Evolutionary conservation across 1,140 invertebrate genomes (phyloP), one percentile per base, ranked within the genome.

Genomic region (Prorops nasuta): DNA sequence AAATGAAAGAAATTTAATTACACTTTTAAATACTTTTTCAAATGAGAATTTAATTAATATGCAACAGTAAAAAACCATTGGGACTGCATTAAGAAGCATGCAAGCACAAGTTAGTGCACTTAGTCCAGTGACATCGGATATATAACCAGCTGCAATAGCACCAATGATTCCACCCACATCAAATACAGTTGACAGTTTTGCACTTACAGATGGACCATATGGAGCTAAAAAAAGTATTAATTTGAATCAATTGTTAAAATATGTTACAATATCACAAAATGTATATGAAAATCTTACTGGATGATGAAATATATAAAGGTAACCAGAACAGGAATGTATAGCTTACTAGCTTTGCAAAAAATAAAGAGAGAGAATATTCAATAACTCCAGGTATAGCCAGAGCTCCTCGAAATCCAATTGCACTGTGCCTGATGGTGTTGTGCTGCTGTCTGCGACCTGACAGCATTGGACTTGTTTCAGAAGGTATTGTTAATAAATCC

Each of bases 311-410:
- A 62, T 97, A 98, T 12, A 87, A 74, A 37, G 96, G 96, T 55
- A 98, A 79, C 95, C 96, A 98, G 71, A 91, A 98, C 9, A 98
- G 83, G 77, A 98, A 98, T 46, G 95, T 98, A 69, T 98, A 98
- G 68, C 90, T 94, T 43, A 98, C 94, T 4, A 98, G 81, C 77
- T 98, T 98, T n/a, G 94, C 91, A 77, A 98, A 98, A 74, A 98
- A 98, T 22, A 98, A 79, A 28, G 91, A 93, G 2, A 97, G 67
- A 0, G 95, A 94, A 79, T 92, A 98, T 76, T 98, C 95, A 3
- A 96, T 64, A 1, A 98, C 96, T 16, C 96, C 95, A n/a, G 92
- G 92, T 66, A 95, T 94, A 55, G 77, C 77, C 0, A 94, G 71
- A 19, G 94, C 93, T 24, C 84, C 84, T 0, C 83, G 60, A 52